Base-by-base conservation (phyloP, 2,113 vertebrate genomes). In the Pangasianodon gigas region DNA sequence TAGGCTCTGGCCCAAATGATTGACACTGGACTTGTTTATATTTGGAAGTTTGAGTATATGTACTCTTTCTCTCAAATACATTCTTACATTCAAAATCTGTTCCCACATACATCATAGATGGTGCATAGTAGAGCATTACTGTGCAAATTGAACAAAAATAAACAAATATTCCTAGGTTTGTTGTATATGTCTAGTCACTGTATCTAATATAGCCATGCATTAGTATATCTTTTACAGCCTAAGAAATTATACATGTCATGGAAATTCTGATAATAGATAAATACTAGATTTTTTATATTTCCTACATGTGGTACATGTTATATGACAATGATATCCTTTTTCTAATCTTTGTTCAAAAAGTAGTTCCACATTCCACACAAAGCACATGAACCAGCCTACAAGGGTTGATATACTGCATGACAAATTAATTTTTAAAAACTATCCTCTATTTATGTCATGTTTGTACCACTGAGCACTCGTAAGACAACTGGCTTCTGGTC, bases 391-490 rank as follows among this genome's bases (percentile, higher is more conserved):
- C 32, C 32, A 19, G 69, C 32, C 14, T 32, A 29, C 44, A 2
- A 83, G 46, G 26, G 9, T 51, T 65, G 21, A n/a, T 54, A 21
- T 51, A 54, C 10, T 75, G 21, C 32, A 56, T 44, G 32, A 16
- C 5, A 83, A 56, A 14, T 2, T 32, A 4, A 69, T 19, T 4
- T 69, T 18, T 7, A 41, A 74, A 74, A 74, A 74, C 5, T 1
- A 46, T 44, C 37, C 8, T 74, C 2, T 58, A 41, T 77, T 56
- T 51, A 56, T 58, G 13, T 58, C 44, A 41, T 69, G 6, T 58
- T 46, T 77, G n/a, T 92, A 96, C 96, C 95, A 93, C 93, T 96
- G 2, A 96, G 94, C 7, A 93, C 89, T 74, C 95, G 91, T 19
- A 96, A 91, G 51, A 96, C 18, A 1, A 95, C 95, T 0, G 93